Percentiles rank a stretch among this genome's conserved stretches.
phyloP scores from a whole-genome alignment of 2,797 vertebrate species.

The Crossoptilon crossoptilon region DNA sequence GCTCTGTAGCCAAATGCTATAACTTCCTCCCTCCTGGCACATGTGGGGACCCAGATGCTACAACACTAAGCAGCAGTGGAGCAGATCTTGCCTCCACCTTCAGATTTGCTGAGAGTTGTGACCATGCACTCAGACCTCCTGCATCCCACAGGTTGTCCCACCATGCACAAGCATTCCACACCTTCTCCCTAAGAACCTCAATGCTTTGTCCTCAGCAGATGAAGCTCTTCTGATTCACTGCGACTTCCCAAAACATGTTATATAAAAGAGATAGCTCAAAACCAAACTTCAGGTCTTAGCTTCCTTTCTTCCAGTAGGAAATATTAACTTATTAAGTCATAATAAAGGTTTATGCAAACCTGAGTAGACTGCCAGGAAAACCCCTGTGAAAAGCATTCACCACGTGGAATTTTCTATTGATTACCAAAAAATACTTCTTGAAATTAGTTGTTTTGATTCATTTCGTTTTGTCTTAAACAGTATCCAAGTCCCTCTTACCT shows the following conservation, averaged over 20 bases:
- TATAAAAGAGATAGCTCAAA: neutral
- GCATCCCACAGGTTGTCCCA: neutral
- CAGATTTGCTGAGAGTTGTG: neutral
- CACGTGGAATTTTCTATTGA: neutral
- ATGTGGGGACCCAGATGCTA: neutral
- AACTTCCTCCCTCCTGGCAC: neutral
- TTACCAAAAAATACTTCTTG: neutral
- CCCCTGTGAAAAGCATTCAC: neutral
- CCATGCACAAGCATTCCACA: rapidly evolving
- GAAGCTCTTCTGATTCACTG: neutral
- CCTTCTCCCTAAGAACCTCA: neutral
- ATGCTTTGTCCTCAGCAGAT: neutral
- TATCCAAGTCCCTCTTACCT: slow-evolving; percentile 78
- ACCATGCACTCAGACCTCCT: neutral
- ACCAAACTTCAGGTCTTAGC: neutral
- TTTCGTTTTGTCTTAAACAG: neutral
- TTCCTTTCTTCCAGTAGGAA: neutral
- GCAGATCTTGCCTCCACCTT: neutral
- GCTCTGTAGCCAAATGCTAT: neutral
- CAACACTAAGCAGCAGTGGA: neutral
- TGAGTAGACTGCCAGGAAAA: neutral
- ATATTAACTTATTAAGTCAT: neutral
- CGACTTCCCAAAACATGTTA: neutral
- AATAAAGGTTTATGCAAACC: neutral
- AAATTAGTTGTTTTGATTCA: neutral